A percentile compares a stretch with the other conserved stretches of the same genome.
Conservation (phyloP, 2,113 vertebrate genomes). For the Mormoops blainvillei region DNA sequence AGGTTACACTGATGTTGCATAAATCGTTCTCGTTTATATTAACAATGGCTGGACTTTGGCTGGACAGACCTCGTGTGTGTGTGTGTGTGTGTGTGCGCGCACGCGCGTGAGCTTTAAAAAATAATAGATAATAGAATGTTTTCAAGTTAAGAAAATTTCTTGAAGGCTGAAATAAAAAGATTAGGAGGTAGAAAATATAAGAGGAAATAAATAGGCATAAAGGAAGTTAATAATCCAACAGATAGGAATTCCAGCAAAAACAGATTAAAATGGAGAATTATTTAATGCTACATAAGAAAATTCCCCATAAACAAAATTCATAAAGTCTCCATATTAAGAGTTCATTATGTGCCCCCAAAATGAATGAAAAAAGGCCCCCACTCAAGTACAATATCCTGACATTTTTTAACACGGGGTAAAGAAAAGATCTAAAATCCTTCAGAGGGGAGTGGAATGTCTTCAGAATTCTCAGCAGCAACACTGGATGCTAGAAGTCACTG, state of each 20-base stretch:
- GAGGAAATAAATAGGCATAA: no score
- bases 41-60: no score
- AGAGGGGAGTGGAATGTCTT: neutral
- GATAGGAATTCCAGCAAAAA: neutral
- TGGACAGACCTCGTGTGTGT: no score
- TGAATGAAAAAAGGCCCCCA: neutral
- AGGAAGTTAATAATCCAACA: neutral
- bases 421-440: neutral
- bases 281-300: neutral
- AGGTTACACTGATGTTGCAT: no score
- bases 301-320: neutral
- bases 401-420: neutral
- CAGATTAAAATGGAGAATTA: constrained; percentile 4
- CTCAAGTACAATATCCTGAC: neutral
- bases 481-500: neutral
- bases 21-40: no score
- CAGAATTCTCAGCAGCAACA: neutral
- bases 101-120: neutral
- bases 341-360: neutral
- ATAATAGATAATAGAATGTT: neutral
- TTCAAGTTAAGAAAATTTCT: constrained; percentile 1
- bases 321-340: neutral
- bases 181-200: neutral
- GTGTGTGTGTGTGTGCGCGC: no score
- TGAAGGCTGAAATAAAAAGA: neutral